Base-by-base conservation (phyloP, 37 sponge, comb jelly and placozoan species). In the Aphrocallistes beatrix region DNA sequence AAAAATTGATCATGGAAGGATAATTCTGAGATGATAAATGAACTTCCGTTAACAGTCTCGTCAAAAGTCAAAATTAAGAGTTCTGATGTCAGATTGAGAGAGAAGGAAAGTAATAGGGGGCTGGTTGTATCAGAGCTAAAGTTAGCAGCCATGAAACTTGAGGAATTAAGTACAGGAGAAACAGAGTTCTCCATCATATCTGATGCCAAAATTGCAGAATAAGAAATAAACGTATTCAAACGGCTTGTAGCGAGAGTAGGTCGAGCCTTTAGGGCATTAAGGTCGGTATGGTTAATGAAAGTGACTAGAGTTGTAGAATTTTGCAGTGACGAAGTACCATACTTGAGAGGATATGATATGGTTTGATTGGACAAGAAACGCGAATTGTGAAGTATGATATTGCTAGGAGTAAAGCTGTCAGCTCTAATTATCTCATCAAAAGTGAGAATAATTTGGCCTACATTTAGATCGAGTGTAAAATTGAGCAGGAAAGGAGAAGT, bases 361-460 rank as follows among this genome's bases (percentile, higher is more conserved):
- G 17, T 42, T 0, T 60, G 83, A 40, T 50, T 50, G 1, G 36
- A 85, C 38, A 84, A 85, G 19, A 88, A 42, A 16, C 39, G 21
- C 21, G 83, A 51, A 40, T 86, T 89, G 38, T 82, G 88, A 19
- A 94, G 82, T 34, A 85, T 84, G 0, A 94, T 88, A 51, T 87
- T 87, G 39, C 87, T 84, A 39, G 85, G 86, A 21, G 83, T 38
- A 8, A 93, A 38, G 17, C 92, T 88, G 39, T 82, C 85, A 1
- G 90, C 89, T 39, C 86, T 81, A 25, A 95, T 87, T 45, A 92
- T 88, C 45, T 95, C 96, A 84, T 93, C 90, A 88, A 95, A 95
- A 0, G 84, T 86, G n/a, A 95, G 88, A 23, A 39, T 82, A 17
- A 95, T 39, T 25, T 81, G 21, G 3, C 89, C 92, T 1, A 16